These are phyloP conservation scores for Bryconaethiops microstoma DNA, from an alignment of 2,797 vertebrate genomes.

Conservation along the genomic window DNA sequence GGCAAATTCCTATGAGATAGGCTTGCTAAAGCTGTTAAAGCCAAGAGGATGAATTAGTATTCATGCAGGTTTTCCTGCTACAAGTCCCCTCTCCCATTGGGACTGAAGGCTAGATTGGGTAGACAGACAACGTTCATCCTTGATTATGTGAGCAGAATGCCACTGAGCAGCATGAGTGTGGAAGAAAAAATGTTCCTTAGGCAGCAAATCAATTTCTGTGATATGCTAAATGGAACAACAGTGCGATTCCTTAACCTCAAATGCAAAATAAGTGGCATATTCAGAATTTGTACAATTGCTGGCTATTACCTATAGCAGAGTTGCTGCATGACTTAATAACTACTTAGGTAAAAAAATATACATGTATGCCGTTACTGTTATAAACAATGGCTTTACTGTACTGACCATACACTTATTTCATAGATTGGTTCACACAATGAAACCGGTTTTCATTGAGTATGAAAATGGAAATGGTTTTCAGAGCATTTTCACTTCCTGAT, in stretches of 20 bases:
- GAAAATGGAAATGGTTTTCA: constrained; percentile 73
- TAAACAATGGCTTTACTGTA: constrained; percentile 80
- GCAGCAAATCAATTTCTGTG: constrained; percentile 83
- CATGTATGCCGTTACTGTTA: constrained; percentile 62
- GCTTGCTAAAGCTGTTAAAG: constrained; percentile 90
- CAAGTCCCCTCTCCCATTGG: constrained; percentile 88
- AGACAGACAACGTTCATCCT: constrained; percentile 83
- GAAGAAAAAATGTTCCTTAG: constrained; percentile 72
- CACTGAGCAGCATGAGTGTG: constrained; percentile 67
- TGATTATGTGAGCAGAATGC: constrained; percentile 91
- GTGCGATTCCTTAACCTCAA: constrained; percentile 81
- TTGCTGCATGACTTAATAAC: constrained; percentile 77
- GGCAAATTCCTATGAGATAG: constrained; percentile 94
- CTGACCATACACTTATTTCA: constrained; percentile 76
- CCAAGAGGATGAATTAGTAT: constrained; percentile 98
- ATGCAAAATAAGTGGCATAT: constrained; percentile 68
- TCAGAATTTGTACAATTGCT: constrained; percentile 77
- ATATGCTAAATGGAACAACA: constrained; percentile 82
- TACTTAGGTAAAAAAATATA: constrained; percentile 71
- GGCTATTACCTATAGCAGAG: constrained; percentile 73
- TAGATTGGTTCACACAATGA: constrained; percentile 71
- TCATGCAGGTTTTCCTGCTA: constrained; percentile 90
- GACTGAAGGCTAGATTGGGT: constrained; percentile 86
- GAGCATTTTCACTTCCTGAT: constrained; percentile 64
- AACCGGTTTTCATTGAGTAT: constrained; percentile 72